These are phyloP conservation scores for Drosophila kurseongensis DNA, from an alignment of 1,140 invertebrate genomes.

Conservation along the genomic window DNA sequence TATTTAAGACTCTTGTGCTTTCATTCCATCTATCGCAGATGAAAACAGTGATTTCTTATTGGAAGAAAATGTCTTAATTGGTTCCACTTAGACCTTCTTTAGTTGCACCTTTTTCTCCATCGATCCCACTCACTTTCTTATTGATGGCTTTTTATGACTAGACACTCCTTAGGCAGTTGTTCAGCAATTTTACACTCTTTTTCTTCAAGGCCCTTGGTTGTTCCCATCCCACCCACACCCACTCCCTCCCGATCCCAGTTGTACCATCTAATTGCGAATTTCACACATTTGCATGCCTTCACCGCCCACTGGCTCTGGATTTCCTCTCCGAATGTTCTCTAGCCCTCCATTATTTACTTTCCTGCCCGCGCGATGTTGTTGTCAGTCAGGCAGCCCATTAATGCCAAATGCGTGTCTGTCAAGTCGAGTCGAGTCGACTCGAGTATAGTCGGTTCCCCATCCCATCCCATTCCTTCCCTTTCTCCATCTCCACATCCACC, in stretches of 20 bases:
- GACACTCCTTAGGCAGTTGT: conserved; percentile 15
- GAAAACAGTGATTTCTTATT: neutral
- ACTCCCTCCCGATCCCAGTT: conserved; percentile 20
- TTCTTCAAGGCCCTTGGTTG: neutral
- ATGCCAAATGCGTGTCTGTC: conserved; percentile 83
- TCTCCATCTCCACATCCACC: neutral
- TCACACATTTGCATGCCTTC: conserved; percentile 63
- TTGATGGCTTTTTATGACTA: neutral
- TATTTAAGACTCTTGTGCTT: too few relatives aligned
- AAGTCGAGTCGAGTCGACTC: conserved; percentile 33
- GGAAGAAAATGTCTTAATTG: neutral
- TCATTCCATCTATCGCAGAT: too few relatives aligned
- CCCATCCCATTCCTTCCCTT: neutral
- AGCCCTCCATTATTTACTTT: conserved; percentile 38
- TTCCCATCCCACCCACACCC: neutral
- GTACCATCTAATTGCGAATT: conserved; percentile 62
- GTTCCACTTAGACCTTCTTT: neutral
- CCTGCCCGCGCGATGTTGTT: conserved; percentile 43
- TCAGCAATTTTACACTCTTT: neutral
- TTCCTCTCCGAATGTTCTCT: neutral
- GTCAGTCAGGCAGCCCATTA: conserved; percentile 71
- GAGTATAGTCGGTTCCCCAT: neutral
- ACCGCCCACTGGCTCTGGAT: conserved; percentile 22
- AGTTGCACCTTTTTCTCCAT: neutral
- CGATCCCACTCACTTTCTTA: conserved; percentile 4